Evolutionary conservation across 2,888 invertebrate genomes (phyloP), one percentile per base, ranked within the genome.

Genomic region (Bombylius major): DNA sequence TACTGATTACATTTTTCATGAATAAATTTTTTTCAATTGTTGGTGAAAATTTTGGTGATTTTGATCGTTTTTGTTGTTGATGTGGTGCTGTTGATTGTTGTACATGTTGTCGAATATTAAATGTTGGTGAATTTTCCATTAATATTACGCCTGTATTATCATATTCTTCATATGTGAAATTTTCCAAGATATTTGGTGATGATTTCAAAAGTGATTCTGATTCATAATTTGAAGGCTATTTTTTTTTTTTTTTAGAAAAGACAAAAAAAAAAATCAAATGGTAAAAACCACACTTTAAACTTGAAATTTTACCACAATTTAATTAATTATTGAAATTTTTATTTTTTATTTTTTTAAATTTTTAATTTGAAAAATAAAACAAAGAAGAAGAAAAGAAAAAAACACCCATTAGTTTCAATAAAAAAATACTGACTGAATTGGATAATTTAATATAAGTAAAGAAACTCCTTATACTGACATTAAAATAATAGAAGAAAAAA

Each of bases 101-200:
- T 36, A 12, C 60, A 59, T 31, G 55, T 58, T 60, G 59, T 60
- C 47, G 56, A 58, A 14, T 56, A 52, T 33, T 55, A 50, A n/a
- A 33, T 31, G 5, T 53, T 47, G n/a, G 53, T 51, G 31, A 59
- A 36, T n/a, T 64, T 65, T 42, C 39, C 39, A 42, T 42, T 11
- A 42, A 11, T 42, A 23, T 23, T 2, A 23, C 23, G 1, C 23
- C 23, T 3, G 23, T 23, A 23, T 23, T 23, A 39, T 55, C 51
- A 39, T 67, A 65, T 54, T 73, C 69, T 58, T 70, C 71, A 68
- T 72, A 73, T 8, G 66, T 62, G 53, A 70, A 72, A 61, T 72
- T 72, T 60, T 72, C 72, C 59, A 73, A 64, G 54, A 73, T 73
- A 54, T 73, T 72, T 1, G 73, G 73, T 36, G 73, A 72, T 51